Evolutionary conservation across 2,888 invertebrate genomes (phyloP).

Genomic region (Elmis aenea): DNA sequence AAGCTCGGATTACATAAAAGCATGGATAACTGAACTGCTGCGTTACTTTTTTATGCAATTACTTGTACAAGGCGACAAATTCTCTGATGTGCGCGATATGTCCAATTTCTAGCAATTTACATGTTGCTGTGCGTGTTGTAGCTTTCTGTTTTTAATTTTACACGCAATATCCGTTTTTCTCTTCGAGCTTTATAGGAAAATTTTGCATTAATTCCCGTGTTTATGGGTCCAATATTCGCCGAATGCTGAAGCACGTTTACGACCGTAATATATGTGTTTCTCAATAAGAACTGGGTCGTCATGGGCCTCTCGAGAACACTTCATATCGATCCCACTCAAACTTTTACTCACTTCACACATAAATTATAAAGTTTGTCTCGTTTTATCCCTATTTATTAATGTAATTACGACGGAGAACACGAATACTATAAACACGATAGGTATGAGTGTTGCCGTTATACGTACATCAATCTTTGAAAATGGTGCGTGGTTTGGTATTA

Average conservation of each 20-base stretch:
- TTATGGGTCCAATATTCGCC: slow-evolving; percentile 14
- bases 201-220: slow-evolving; percentile 21
- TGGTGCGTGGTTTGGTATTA: no score
- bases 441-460: no score
- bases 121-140: no score
- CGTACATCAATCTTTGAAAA: no score
- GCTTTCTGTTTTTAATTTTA: slow-evolving; percentile 17
- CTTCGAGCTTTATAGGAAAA: slow-evolving; percentile 8
- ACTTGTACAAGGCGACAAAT: no score
- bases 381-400: slow-evolving; percentile 19
- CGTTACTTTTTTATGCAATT: no score
- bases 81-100: no score
- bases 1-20: no score
- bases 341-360: slow-evolving; percentile 28
- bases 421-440: no score
- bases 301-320: slow-evolving; percentile 25
- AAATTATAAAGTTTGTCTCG: slow-evolving; percentile 26
- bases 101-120: no score
- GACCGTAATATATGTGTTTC: slow-evolving; percentile 22
- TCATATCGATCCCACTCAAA: slow-evolving; percentile 26
- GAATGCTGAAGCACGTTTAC: slow-evolving; percentile 19
- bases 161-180: slow-evolving; percentile 11
- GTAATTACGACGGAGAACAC: slow-evolving; percentile 15
- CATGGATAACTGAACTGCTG: no score
- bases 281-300: slow-evolving; percentile 26